Conservation (phyloP, 2,797 vertebrate genomes). For the Helicolenus hilgendorfi region DNA sequence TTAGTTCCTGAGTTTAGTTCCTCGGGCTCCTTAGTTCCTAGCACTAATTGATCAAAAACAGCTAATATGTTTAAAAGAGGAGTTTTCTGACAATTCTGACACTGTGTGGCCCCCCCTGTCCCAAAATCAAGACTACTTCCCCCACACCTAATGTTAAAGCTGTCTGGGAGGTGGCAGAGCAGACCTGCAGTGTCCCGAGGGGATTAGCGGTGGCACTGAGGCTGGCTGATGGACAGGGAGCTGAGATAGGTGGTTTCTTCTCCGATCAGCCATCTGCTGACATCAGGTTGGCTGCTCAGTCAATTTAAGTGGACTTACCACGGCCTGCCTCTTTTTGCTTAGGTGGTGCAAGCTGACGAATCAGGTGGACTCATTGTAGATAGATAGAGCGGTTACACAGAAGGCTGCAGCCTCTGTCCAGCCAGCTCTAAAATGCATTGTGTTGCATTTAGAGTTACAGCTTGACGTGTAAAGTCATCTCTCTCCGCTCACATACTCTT, state of each 20-base stretch:
- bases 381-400: not conserved
- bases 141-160: not conserved
- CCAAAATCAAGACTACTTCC: not conserved
- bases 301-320: constrained; percentile 58
- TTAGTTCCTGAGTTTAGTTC: not conserved
- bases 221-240: constrained; percentile 67
- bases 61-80: not conserved
- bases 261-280: constrained; percentile 77
- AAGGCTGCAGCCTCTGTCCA: not conserved
- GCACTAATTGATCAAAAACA: not conserved
- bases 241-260: constrained; percentile 76
- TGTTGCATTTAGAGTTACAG: constrained; percentile 2
- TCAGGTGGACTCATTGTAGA: not conserved
- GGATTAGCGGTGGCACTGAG: constrained; percentile 40
- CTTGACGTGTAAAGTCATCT: constrained; percentile 20
- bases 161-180: constrained; percentile 1
- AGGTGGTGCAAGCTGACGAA: constrained; percentile 43
- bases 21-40: not conserved
- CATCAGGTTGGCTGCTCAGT: constrained; percentile 57
- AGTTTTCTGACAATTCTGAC: not conserved
- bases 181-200: constrained; percentile 14
- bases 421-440: not conserved
- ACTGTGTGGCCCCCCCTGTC: too few relatives aligned
- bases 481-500: not conserved
- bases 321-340: constrained; percentile 53